Evolutionary conservation across 2,797 vertebrate species (phyloP), one percentile per base, ranked within the genome.

Genomic region (Nannoperca obscura): DNA sequence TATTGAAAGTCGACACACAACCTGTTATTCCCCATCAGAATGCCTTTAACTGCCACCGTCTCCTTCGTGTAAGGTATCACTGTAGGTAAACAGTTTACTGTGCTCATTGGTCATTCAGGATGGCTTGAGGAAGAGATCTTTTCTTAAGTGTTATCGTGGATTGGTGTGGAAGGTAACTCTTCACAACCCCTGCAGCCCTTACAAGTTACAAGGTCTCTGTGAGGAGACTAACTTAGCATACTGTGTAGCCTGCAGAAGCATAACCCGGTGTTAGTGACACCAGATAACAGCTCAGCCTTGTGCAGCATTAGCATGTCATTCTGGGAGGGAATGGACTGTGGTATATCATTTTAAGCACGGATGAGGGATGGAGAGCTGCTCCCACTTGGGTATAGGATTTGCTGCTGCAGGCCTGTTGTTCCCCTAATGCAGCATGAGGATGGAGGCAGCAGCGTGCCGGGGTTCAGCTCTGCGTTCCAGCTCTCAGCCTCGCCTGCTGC

Each of bases 371-470:
- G 64, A 81, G 79, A 80, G 77, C 73, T 61, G 66, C 60, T 85
- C 58, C 67, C 42, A 78, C 74, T 78, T 5, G 64, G 85, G 89
- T 89, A 90, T 69, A 64, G 80, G 86, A 92, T 89, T 91, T 89
- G 55, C 72, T 71, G 80, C 83, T 79, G 61, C 70, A 64, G 81
- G 85, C 76, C 67, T 64, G 83, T 87, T 93, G 87, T 89, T 92
- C 73, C 54, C 76, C n/a, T 89, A 90, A 91, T 83, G 82, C 86
- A 86, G 87, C 90, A 40, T 88, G 88, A 88, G 86, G 83, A 83
- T 66, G 72, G 82, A 85, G 62, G 72, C 75, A 40, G 78, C 53
- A 9, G 84, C 60, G 59, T 77, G 77, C 74, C 4, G 46, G 66
- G 83, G 84, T 74, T 71, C 75, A 53, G 78, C 81, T 74, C 60